These are phyloP conservation scores for Lates japonicus DNA, from an alignment of 2,797 vertebrate species.

Conservation along the genomic window DNA sequence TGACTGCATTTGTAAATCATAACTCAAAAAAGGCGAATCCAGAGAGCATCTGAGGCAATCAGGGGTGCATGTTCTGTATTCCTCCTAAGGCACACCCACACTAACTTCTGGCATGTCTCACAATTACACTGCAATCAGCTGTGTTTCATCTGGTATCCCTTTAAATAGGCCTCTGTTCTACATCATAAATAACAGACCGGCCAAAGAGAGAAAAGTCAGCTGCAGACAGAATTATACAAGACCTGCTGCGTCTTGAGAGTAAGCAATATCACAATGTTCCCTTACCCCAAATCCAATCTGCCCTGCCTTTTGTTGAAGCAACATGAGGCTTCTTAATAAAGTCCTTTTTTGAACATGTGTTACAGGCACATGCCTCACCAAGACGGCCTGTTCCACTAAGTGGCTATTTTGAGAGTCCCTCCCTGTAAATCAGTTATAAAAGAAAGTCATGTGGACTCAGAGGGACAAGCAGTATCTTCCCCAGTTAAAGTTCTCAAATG, in stretches of 20 bases:
- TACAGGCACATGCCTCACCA: constrained; percentile 43
- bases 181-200: constrained; percentile 22
- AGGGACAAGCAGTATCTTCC: constrained; percentile 37
- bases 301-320: constrained; percentile 32
- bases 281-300: constrained; percentile 36
- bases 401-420: constrained; percentile 64
- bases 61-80: neutral
- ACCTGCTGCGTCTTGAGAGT: neutral
- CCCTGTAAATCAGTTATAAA: constrained; percentile 65
- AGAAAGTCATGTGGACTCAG: constrained; percentile 54
- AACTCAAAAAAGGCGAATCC: neutral
- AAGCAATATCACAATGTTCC: constrained; percentile 35
- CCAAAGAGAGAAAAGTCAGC: constrained; percentile 17
- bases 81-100: neutral
- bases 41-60: neutral
- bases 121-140: constrained; percentile 24
- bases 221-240: constrained; percentile 1
- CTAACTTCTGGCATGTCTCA: neutral
- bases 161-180: constrained; percentile 41
- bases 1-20: neutral
- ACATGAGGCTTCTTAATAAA: constrained; percentile 28
- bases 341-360: constrained; percentile 48
- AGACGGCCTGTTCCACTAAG: constrained; percentile 65
- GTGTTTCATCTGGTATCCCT: constrained; percentile 25
- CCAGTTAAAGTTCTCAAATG: constrained; percentile 1